Evolutionary conservation across 2,113 vertebrate species (phyloP), one percentile per base, ranked within the genome.

Genomic region (Ptilorrhoa leucosticta): DNA sequence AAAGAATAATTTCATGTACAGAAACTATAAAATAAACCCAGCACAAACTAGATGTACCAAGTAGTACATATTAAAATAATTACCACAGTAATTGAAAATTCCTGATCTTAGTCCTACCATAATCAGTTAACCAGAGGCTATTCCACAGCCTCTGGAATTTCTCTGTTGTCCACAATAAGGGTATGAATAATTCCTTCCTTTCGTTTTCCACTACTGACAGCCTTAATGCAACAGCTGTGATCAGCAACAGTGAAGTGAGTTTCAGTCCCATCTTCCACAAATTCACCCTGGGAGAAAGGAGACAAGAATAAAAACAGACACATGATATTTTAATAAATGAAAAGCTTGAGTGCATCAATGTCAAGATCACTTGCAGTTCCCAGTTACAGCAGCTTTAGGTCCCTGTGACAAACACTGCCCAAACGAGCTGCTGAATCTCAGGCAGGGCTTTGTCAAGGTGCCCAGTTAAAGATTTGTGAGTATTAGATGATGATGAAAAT

Each of bases 211-310:
- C 99, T 99, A 86, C 99, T 99, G 94, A 99, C 98, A 6, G 99
- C 99, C 93, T 99, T 99, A 96, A 99, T 99, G 89, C 97, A 99
- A 97, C 99, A 99, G 95, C 98, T 98, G 65, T 99, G 99, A 71
- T 98, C 97, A 39, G 98, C 98, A 9, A 99, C 96, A 10, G 95
- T 98, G 98, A 99, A 99, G 97, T 99, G 99, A 4, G 99, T 99
- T 96, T 99, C 99, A 16, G 99, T 99, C 58, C 99, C 99, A 10
- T 99, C 99, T 4, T 99, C 99, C 81, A 99, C 99, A 96, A 99
- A 99, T 98, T 99, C 99, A n/a, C 99, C 99, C 99, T 99, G 89
- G 48, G 60, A 60, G 50, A 48, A 86, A 87, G 58, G 69, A 96
- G 50, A 83, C 35, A 71, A 77, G 44, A 93, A 82, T 40, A 57